Conservation (phyloP, 1,140 invertebrate species). For the Augochlora pura region DNA sequence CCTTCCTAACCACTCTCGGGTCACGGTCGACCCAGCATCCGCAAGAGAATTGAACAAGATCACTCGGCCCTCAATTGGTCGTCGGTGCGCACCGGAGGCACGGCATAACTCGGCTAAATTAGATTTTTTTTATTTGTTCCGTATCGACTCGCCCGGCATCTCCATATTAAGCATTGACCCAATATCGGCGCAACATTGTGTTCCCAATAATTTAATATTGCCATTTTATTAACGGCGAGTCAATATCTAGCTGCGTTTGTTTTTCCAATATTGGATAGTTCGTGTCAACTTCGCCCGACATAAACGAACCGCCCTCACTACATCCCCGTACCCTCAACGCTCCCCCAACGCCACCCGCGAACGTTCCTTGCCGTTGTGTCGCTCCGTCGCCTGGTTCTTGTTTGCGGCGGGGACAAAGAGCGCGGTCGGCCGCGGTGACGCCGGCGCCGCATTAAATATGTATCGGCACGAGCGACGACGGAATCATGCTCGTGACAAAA, state of each 20-base stretch:
- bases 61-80: not conserved
- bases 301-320: not conserved
- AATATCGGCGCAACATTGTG: constrained; percentile 30
- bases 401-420: no score
- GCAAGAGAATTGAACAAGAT: no score
- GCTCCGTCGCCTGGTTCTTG: no score
- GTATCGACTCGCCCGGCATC: constrained; percentile 35
- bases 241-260: constrained; percentile 26
- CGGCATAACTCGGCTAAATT: constrained; percentile 24
- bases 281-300: constrained; percentile 8
- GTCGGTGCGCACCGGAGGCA: not conserved
- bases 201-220: constrained; percentile 43
- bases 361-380: no score
- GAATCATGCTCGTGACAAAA: not conserved
- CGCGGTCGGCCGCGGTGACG: no score
- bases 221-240: constrained; percentile 40
- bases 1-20: no score
- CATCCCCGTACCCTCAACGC: no score
- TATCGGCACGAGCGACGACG: not conserved
- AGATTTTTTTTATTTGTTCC: constrained; percentile 39
- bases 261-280: constrained; percentile 25
- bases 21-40: no score
- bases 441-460: not conserved
- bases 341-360: no score
- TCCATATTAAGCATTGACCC: constrained; percentile 40